Base-by-base conservation (phyloP, 2,797 vertebrate species). In the Varecia variegata region DNA sequence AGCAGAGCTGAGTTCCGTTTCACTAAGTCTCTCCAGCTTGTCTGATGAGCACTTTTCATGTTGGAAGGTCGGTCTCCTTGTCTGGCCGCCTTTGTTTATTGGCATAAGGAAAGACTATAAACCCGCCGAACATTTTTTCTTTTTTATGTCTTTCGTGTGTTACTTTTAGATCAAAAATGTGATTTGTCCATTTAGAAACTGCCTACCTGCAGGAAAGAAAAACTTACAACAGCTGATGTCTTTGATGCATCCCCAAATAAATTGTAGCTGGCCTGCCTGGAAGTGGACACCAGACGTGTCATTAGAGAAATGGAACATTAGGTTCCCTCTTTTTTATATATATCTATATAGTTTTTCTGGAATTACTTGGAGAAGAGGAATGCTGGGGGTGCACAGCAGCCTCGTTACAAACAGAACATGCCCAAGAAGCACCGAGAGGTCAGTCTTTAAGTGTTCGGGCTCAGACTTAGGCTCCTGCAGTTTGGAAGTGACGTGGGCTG, bases 191-290 rank as follows among this genome's bases (percentile, higher is more conserved):
- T 96, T 97, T 97, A 97, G 97, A 93, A 97, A 84, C 62, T 96
- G 87, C 89, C 85, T 81, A 83, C 96, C 87, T 82, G 45, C 7
- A 0, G 47, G 85, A 95, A 90, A 95, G 81, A 76, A 93, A 92
- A 90, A 62, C 35, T 60, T 54, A 70, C 71, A 92, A 98, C 94
- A 93, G 96, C 97, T 96, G 97, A 96, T 91, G 67, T 65, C 97
- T 98, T 98, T 95, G 30, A 87, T 27, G 40, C 80, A 76, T 68
- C 84, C 88, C 94, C 97, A 97, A 95, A 97, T 96, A 98, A 97
- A 97, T 83, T 92, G 81, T 6, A 97, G 92, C 43, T 47, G 94
- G 93, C 77, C 96, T 96, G 92, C 88, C 77, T 93, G 95, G 96
- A 94, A 95, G 95, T 87, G 95, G 97, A 88, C 67, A 96, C 94